A percentile compares a stretch with the other conserved stretches of the same genome.
Conservation (phyloP, 2,113 vertebrate genomes). For the Dinomys branickii region DNA sequence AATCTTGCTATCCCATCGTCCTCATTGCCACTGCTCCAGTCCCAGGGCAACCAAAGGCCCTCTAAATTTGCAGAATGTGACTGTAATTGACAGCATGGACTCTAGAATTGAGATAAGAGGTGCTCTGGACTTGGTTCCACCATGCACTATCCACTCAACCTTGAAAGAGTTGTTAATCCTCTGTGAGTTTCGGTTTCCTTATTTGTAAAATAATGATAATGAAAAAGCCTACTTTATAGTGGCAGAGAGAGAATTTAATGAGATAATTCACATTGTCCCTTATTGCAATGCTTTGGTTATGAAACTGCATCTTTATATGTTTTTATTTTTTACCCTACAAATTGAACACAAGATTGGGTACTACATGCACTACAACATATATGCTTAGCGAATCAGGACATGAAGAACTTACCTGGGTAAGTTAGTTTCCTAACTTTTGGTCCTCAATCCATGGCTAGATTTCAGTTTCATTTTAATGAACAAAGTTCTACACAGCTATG, state of each 20-base stretch:
- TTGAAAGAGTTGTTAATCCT: neutral
- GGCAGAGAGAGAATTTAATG: neutral
- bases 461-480: slow-evolving; percentile 33
- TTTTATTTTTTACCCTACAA: neutral
- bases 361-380: accelerated
- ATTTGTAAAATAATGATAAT: neutral
- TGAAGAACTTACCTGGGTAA: neutral
- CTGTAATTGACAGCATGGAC: neutral
- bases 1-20: neutral
- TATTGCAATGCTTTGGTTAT: neutral
- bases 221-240: neutral
- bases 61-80: neutral
- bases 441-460: neutral
- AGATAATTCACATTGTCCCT: neutral
- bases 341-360: no score
- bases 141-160: neutral
- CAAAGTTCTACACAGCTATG: neutral
- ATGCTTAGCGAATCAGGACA: neutral
- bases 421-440: neutral
- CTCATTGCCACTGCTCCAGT: neutral
- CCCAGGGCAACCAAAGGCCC: neutral
- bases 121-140: neutral
- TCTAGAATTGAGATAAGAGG: neutral
- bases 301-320: neutral
- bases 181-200: neutral